Conservation (phyloP, 2,113 vertebrate species). For the Stictonetta naevosa region DNA sequence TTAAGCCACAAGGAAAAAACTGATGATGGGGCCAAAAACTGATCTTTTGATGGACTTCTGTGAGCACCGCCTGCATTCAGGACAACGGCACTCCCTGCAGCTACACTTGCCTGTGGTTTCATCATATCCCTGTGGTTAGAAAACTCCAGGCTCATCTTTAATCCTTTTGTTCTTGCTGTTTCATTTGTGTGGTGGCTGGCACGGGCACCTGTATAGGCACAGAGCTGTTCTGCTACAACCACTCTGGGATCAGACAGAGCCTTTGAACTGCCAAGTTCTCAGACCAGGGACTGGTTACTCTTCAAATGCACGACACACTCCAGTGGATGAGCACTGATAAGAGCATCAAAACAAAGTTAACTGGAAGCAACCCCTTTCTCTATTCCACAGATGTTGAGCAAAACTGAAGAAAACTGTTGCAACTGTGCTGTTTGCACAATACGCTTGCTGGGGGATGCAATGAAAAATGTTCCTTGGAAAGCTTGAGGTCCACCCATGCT, state of each 20-base stretch:
- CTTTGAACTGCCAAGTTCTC: not conserved
- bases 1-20: not conserved
- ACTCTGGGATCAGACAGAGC: not conserved
- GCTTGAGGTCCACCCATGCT: not conserved
- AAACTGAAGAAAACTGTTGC: not conserved
- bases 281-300: not conserved
- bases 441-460: not conserved
- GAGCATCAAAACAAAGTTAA: not conserved
- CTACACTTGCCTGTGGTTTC: accelerated
- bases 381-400: not conserved
- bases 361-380: not conserved
- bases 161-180: not conserved
- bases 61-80: accelerated
- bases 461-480: conserved; percentile 32
- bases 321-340: not conserved
- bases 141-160: not conserved
- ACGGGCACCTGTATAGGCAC: accelerated
- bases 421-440: not conserved
- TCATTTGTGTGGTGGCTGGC: accelerated
- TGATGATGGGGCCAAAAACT: not conserved
- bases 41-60: not conserved
- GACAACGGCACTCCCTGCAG: not conserved
- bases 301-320: accelerated
- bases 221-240: not conserved
- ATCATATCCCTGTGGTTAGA: not conserved